Evolutionary conservation across 1,140 invertebrate genomes (phyloP), one percentile per base, ranked within the genome.

Genomic region (Atta texana): DNA sequence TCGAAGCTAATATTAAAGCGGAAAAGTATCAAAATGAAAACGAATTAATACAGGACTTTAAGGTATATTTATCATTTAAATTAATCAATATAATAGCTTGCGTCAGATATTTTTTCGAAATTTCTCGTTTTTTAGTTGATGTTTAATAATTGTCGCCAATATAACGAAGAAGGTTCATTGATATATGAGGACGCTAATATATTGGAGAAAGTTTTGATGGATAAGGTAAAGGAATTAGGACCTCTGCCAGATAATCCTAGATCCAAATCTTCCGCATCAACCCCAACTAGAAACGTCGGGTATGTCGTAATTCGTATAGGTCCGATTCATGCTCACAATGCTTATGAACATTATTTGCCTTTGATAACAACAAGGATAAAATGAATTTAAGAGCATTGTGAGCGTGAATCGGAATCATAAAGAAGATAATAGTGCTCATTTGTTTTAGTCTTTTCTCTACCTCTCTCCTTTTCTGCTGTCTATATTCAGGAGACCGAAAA

Each of bases 121-220:
- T 39, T 21, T 61, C 1, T 53, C 51, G 12, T 96, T 93, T 97
- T 97, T 90, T 96, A 97, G 86, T 95, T 98, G 18, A 99, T 99
- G 98, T 99, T 99, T 94, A 97, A 97, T 72, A 99, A 99, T 95
- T 99, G 99, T 92, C 97, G 98, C 0, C 97, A 98, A 91, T 99
- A 99, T 94, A 99, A 99, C 94, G 99, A 99, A 95, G 98, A 99
- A 95, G 97, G 98, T 39, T 99, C 98, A 0, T 97, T 97, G 90
- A 99, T 99, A 91, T 99, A 99, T 92, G 98, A 99, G 92, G 99
- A 99, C 96, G 98, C 99, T 1, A 98, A 97, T 93, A 97, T 97
- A 44, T 95, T 99, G 34, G 98, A 99, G 93, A 97, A 97, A 92
- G 97, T 98, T 12, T 94, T 99, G 31, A 97, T 97, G 92, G 97